A percentile compares a stretch with the other conserved stretches of the same genome.
Evolutionary conservation across 2,113 vertebrate species (phyloP).

Genomic region (Cichladusa arquata): DNA sequence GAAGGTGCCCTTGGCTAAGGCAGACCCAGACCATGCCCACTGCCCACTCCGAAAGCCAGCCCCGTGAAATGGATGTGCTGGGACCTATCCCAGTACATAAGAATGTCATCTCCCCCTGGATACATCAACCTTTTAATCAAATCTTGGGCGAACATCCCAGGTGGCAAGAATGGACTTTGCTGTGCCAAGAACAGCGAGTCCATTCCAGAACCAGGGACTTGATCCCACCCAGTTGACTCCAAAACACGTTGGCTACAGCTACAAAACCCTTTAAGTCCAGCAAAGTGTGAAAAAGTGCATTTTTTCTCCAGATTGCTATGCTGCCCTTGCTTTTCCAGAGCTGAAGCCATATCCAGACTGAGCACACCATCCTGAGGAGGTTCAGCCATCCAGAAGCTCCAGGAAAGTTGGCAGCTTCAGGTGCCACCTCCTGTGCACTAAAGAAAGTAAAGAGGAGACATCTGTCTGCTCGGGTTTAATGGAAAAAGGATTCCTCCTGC

Average conservation of each 20-base stretch:
- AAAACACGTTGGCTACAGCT: neutral
- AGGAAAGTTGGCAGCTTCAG: neutral
- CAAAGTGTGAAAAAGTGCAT: neutral
- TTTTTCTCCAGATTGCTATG: accelerated
- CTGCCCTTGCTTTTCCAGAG: neutral
- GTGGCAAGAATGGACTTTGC: neutral
- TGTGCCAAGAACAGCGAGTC: conserved; percentile 39
- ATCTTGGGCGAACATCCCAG: neutral
- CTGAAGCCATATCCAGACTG: neutral
- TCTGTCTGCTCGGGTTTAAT: neutral
- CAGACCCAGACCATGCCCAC: neutral
- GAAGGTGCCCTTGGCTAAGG: neutral
- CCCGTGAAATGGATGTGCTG: neutral
- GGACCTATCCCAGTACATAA: neutral
- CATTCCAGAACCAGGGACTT: neutral
- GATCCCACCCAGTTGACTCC: neutral
- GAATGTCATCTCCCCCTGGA: neutral
- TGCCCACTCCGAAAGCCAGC: neutral
- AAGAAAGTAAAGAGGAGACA: neutral
- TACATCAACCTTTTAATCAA: conserved; percentile 40
- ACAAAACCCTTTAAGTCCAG: neutral
- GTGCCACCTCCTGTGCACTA: neutral
- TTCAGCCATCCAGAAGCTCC: neutral
- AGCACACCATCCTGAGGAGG: accelerated
- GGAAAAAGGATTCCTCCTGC: neutral